Conservation (phyloP, 2,797 vertebrate genomes). For the Psittacula derbiana region DNA sequence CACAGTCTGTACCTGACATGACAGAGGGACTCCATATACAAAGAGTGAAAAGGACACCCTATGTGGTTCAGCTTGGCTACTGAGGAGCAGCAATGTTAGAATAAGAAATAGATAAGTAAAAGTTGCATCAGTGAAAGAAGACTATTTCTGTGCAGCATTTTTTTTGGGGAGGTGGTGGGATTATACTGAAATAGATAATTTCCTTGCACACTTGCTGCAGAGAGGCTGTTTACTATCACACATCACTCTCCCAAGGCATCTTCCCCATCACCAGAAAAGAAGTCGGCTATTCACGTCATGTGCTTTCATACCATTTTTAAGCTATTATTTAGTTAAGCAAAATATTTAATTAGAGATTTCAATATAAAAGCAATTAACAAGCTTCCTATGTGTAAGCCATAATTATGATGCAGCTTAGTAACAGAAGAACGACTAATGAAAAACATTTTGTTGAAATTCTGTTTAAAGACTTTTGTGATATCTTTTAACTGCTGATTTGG, state of each 20-base stretch:
- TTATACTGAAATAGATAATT: background rate
- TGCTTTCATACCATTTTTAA: background rate
- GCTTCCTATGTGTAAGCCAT: slow-evolving; percentile 13
- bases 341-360: slow-evolving; percentile 53
- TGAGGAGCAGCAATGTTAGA: background rate
- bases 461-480: background rate
- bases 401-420: slow-evolving; percentile 30
- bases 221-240: background rate
- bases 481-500: background rate
- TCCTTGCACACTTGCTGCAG: background rate
- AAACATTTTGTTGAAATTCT: slow-evolving; percentile 11
- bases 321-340: slow-evolving; percentile 9
- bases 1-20: background rate
- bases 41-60: background rate
- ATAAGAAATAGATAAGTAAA: background rate
- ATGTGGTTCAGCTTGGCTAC: background rate
- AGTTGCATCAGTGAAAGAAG: background rate
- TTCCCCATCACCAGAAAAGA: background rate
- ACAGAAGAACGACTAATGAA: slow-evolving; percentile 19
- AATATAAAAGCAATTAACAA: slow-evolving; percentile 51
- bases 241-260: background rate
- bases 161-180: background rate
- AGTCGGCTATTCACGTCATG: slow-evolving; percentile 9
- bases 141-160: background rate
- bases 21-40: background rate